Percentiles rank a stretch among this genome's conserved stretches.
Conservation (phyloP, 2,113 vertebrate species). For the Tenebrosternarchus preto region DNA sequence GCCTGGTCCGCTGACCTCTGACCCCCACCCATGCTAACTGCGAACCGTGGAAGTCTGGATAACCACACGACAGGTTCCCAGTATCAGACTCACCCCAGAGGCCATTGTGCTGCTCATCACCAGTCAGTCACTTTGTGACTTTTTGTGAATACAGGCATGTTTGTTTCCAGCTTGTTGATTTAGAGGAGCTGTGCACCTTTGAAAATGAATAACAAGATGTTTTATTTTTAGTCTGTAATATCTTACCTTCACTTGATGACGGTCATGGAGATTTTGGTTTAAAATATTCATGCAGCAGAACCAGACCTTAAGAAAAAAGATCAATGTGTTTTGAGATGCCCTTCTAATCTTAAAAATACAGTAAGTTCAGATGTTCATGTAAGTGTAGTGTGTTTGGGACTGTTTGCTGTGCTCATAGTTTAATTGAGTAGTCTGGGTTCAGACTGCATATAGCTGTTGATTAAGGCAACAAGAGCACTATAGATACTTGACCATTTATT, state of each 20-base stretch:
- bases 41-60: not conserved
- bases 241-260: not conserved
- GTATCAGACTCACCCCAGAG: not conserved
- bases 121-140: not conserved
- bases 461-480: no score
- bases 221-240: not conserved
- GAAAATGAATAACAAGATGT: not conserved
- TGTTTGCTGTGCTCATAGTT: no score
- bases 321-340: not conserved
- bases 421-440: no score
- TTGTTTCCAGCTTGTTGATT: conserved; percentile 1
- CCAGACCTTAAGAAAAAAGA: not conserved
- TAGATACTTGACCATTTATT: no score
- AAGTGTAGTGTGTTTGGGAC: not conserved
- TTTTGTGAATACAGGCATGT: not conserved
- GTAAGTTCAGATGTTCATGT: not conserved
- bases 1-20: not conserved
- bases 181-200: not conserved
- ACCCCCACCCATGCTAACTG: conserved; percentile 10
- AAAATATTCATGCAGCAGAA: not conserved
- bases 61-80: not conserved
- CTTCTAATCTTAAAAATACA: not conserved
- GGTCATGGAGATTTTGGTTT: not conserved
- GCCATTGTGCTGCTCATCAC: not conserved
- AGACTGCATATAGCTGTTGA: no score